A percentile compares a stretch with the other conserved stretches of the same genome.
These are phyloP conservation scores for Thymelicus sylvestris DNA, from an alignment of 2,888 invertebrate species.

Conservation along the genomic window DNA sequence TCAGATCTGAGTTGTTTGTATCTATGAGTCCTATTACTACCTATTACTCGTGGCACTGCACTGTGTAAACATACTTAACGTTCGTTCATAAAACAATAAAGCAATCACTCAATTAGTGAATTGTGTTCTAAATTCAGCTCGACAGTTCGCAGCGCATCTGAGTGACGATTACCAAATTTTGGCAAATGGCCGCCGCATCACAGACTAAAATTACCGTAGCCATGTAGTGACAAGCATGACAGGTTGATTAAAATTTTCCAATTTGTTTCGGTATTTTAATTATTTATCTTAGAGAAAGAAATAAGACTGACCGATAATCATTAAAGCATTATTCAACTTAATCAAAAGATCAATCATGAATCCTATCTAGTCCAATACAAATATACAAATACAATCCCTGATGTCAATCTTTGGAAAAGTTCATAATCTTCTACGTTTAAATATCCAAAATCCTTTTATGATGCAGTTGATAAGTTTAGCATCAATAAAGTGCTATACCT, in stretches of 20 bases:
- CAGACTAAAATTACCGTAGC: background rate
- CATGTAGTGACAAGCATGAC: background rate
- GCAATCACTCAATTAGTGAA: conserved; percentile 6
- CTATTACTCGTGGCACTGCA: too few relatives aligned
- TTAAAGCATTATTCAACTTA: too few relatives aligned
- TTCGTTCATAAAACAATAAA: conserved; percentile 3
- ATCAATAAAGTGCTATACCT: too few relatives aligned
- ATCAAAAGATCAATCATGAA: too few relatives aligned
- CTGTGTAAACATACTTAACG: background rate
- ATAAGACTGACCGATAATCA: too few relatives aligned
- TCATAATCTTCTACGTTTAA: too few relatives aligned
- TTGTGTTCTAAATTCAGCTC: conserved; percentile 27
- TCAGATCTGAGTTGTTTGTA: background rate
- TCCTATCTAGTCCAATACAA: too few relatives aligned
- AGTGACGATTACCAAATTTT: conserved; percentile 27
- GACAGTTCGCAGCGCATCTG: conserved; percentile 9
- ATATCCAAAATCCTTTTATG: too few relatives aligned
- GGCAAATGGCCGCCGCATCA: conserved; percentile 11
- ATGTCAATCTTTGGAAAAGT: too few relatives aligned
- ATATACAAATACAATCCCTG: too few relatives aligned
- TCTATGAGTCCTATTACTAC: background rate
- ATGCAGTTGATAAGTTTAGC: too few relatives aligned
- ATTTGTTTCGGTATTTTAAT: background rate
- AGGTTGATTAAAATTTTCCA: background rate
- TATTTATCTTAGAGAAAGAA: too few relatives aligned